These are phyloP conservation scores for Lasioglossum albipes DNA, from an alignment of 1,140 invertebrate genomes.

Conservation along the genomic window DNA sequence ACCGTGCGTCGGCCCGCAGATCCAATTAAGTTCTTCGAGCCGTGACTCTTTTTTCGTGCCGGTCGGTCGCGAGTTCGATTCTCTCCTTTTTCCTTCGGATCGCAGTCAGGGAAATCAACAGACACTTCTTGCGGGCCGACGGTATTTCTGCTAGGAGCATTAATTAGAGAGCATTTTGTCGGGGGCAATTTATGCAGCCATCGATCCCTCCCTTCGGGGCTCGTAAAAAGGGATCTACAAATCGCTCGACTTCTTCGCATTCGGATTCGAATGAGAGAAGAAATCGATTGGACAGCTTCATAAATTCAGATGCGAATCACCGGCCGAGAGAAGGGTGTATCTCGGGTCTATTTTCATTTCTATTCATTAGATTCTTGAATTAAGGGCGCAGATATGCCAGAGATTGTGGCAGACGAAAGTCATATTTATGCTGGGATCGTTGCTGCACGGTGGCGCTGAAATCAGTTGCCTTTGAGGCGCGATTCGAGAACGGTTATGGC, in stretches of 20 bases:
- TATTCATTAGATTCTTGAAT: too few species aligned
- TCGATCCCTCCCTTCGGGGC: not conserved
- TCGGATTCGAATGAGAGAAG: not conserved
- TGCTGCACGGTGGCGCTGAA: too few species aligned
- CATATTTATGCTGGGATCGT: too few species aligned
- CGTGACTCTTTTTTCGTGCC: not conserved
- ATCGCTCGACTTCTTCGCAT: conserved; percentile 9
- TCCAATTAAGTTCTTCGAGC: conserved; percentile 33
- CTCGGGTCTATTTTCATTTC: too few species aligned
- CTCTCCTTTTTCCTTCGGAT: not conserved
- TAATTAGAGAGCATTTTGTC: conserved; percentile 37
- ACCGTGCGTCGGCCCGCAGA: not conserved
- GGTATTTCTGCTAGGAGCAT: conserved; percentile 17
- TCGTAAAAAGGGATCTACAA: conserved; percentile 11
- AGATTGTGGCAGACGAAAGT: too few species aligned
- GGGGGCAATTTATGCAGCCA: not conserved
- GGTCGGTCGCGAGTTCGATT: conserved; percentile 11
- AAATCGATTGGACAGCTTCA: too few species aligned
- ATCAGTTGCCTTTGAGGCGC: too few species aligned
- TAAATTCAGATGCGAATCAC: too few species aligned
- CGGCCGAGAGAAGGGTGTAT: too few species aligned
- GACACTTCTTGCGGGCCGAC: conserved; percentile 14
- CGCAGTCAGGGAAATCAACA: conserved; percentile 17
- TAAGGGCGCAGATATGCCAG: too few species aligned
- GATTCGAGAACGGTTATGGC: too few species aligned